Percentiles rank a stretch among this genome's conserved stretches.
These are phyloP conservation scores for Pterocles orientalis DNA, from an alignment of 2,113 vertebrate genomes.

Conservation along the genomic window DNA sequence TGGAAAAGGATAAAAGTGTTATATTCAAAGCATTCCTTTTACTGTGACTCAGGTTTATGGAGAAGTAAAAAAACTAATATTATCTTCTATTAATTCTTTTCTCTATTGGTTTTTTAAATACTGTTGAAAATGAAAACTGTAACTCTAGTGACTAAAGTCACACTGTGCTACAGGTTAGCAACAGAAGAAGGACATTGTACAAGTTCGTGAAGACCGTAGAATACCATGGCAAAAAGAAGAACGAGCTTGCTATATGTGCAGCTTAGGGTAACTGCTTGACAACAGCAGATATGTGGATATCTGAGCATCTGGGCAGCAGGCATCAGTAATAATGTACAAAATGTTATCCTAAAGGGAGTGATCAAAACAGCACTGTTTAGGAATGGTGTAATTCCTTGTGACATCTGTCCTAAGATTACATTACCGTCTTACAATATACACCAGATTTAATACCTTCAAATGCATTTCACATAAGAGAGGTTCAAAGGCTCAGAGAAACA, in stretches of 20 bases:
- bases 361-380: neutral
- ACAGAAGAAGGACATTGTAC: neutral
- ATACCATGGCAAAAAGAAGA: neutral
- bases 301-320: neutral
- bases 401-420: neutral
- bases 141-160: neutral
- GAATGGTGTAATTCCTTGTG: neutral
- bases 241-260: neutral
- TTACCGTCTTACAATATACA: neutral
- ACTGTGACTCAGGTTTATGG: neutral
- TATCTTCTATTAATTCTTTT: neutral
- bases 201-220: neutral
- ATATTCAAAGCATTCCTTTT: neutral
- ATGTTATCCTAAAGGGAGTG: neutral
- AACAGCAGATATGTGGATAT: neutral
- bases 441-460: neutral
- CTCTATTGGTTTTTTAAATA: neutral
- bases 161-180: neutral
- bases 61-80: constrained; percentile 7
- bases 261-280: neutral
- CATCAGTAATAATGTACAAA: neutral
- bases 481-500: neutral
- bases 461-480: neutral
- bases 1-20: neutral
- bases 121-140: neutral